Percentiles rank a stretch among this genome's conserved stretches.
Conservation (phyloP, 2,888 invertebrate species). For the Agonopterix heracliana region DNA sequence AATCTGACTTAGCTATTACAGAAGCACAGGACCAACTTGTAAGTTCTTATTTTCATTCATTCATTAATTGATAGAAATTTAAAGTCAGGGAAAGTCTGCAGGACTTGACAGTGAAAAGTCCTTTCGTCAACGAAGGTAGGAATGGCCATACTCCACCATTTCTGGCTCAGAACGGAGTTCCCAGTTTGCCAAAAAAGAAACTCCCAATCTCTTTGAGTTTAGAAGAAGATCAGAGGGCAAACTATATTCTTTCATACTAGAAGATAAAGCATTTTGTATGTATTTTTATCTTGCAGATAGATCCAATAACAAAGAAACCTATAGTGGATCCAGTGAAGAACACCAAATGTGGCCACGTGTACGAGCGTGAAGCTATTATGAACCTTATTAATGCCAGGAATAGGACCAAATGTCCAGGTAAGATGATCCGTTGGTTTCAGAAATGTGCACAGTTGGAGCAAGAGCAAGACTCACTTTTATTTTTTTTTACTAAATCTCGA, state of each 20-base stretch:
- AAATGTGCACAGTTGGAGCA: neutral
- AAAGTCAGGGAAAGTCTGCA: too few relatives aligned
- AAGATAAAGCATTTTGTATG: too few relatives aligned
- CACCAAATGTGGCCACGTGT: constrained; percentile 63
- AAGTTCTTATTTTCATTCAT: constrained; percentile 24
- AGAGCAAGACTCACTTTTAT: neutral
- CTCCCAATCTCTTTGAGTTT: too few relatives aligned
- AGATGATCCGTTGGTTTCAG: neutral
- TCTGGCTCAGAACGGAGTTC: too few relatives aligned
- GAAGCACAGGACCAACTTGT: constrained; percentile 51
- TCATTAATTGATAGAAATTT: neutral
- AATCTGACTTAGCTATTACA: constrained; percentile 56
- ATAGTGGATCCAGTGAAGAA: constrained; percentile 70
- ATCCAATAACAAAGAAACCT: constrained; percentile 67
- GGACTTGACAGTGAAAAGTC: too few relatives aligned
- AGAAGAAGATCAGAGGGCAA: too few relatives aligned
- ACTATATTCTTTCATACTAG: too few relatives aligned
- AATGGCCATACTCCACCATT: too few relatives aligned
- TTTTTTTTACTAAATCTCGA: neutral
- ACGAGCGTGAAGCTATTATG: constrained; percentile 62
- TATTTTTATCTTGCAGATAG: constrained; percentile 45
- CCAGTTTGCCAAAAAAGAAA: too few relatives aligned
- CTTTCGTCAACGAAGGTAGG: too few relatives aligned
- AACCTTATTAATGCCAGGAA: constrained; percentile 47
- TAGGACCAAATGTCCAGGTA: constrained; percentile 60